Evolutionary conservation across 2,888 invertebrate species (phyloP).

Genomic region (Bellardia pandia): DNA sequence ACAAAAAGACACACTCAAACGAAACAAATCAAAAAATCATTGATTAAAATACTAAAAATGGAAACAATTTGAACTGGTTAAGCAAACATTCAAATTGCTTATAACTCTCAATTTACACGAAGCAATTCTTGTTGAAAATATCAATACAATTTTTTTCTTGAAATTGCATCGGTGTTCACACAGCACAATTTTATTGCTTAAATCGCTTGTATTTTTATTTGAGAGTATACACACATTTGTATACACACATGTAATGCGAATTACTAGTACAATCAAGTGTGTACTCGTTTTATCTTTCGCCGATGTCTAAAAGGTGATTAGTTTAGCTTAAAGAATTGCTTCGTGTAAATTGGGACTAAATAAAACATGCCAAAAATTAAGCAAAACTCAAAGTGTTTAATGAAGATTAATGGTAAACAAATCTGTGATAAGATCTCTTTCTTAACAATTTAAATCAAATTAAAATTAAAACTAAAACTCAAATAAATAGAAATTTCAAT

Average conservation of each 20-base stretch:
- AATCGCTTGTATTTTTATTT: too few species aligned
- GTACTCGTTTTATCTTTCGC: too few species aligned
- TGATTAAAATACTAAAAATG: slow-evolving; percentile 58
- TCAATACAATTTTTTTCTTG: too few species aligned
- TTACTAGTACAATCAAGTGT: too few species aligned
- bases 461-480: slow-evolving; percentile 27
- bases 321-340: too few species aligned
- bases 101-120: not conserved
- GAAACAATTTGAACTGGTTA: slow-evolving; percentile 59
- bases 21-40: slow-evolving; percentile 52
- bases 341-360: too few species aligned
- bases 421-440: slow-evolving; percentile 60
- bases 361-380: not conserved
- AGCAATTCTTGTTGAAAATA: too few species aligned
- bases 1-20: slow-evolving; percentile 32
- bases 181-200: too few species aligned
- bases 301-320: too few species aligned
- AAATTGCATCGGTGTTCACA: too few species aligned
- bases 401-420: slow-evolving; percentile 71
- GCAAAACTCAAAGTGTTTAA: slow-evolving; percentile 64
- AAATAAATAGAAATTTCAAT: slow-evolving; percentile 45
- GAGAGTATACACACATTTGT: too few species aligned
- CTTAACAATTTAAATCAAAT: slow-evolving; percentile 59
- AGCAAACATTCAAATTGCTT: slow-evolving; percentile 40
- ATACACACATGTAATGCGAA: too few species aligned